phyloP scores from a whole-genome alignment of 2,113 vertebrate genomes.

The Crypturellus undulatus region DNA sequence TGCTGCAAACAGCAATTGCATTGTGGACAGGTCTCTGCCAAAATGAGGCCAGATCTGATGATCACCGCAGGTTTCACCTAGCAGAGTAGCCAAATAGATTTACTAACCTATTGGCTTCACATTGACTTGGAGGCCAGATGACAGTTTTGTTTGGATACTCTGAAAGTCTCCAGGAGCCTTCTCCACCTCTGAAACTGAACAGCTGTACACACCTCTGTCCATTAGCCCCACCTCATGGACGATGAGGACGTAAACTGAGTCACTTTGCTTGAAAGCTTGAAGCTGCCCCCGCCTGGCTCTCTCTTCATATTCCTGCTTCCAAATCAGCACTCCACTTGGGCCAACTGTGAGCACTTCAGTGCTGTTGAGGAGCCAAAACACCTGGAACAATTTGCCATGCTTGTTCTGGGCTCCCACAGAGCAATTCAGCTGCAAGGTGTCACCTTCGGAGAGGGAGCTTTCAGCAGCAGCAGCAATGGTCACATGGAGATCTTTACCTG shows the following conservation, averaged over 20 bases:
- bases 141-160: conserved; percentile 14
- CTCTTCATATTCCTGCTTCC: conserved; percentile 49
- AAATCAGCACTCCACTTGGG: conserved; percentile 74
- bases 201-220: conserved; percentile 83
- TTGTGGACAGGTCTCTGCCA: not conserved
- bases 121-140: not conserved
- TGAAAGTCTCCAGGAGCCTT: conserved; percentile 30
- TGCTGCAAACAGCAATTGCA: not conserved
- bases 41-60: not conserved
- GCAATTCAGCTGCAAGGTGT: conserved; percentile 78
- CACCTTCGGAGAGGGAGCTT: conserved; percentile 71
- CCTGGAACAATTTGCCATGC: conserved; percentile 70
- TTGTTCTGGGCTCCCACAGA: conserved; percentile 47
- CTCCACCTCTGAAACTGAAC: conserved; percentile 75
- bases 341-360: conserved; percentile 75
- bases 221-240: conserved; percentile 71
- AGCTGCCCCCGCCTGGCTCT: conserved; percentile 76
- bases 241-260: conserved; percentile 74
- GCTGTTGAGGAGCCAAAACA: conserved; percentile 76
- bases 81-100: not conserved
- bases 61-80: not conserved
- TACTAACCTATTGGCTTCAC: conserved; percentile 69
- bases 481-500: conserved; percentile 73
- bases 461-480: conserved; percentile 35
- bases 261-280: conserved; percentile 66